These are phyloP conservation scores for Dendrolimus kikuchii DNA, from an alignment of 1,140 invertebrate genomes.

Conservation along the genomic window DNA sequence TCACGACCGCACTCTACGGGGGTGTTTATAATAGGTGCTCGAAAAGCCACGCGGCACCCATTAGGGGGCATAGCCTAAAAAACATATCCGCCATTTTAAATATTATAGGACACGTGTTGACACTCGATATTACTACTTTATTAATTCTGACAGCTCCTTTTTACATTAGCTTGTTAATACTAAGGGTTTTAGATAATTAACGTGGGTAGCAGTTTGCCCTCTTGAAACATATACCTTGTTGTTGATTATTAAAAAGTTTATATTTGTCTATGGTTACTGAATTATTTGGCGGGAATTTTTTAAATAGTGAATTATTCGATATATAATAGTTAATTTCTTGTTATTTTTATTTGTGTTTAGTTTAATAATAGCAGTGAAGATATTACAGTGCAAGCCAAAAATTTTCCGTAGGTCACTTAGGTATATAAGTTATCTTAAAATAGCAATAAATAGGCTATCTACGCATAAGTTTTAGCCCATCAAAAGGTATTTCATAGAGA, in stretches of 20 bases:
- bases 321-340: too few relatives aligned
- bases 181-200: slow-evolving; percentile 4
- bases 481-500: too few relatives aligned
- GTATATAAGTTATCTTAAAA: too few relatives aligned
- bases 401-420: too few relatives aligned
- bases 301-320: too few relatives aligned
- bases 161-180: slow-evolving; percentile 39
- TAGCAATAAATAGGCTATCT: too few relatives aligned
- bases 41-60: slow-evolving; percentile 39
- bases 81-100: slow-evolving; percentile 21
- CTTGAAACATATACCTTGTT: not conserved
- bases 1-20: slow-evolving; percentile 2
- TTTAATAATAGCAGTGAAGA: too few relatives aligned
- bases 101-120: slow-evolving; percentile 32
- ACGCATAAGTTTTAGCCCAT: too few relatives aligned
- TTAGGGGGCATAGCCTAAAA: slow-evolving; percentile 46
- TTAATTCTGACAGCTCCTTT: slow-evolving; percentile 49
- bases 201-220: slow-evolving; percentile 10
- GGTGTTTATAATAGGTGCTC: slow-evolving; percentile 34
- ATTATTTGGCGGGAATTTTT: too few relatives aligned
- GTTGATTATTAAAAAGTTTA: not conserved
- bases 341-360: too few relatives aligned
- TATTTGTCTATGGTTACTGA: too few relatives aligned
- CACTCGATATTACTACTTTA: slow-evolving; percentile 52
- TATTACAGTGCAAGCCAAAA: too few relatives aligned